phyloP scores from a whole-genome alignment of 2,888 invertebrate genomes.

The Mesochorus sp. region DNA sequence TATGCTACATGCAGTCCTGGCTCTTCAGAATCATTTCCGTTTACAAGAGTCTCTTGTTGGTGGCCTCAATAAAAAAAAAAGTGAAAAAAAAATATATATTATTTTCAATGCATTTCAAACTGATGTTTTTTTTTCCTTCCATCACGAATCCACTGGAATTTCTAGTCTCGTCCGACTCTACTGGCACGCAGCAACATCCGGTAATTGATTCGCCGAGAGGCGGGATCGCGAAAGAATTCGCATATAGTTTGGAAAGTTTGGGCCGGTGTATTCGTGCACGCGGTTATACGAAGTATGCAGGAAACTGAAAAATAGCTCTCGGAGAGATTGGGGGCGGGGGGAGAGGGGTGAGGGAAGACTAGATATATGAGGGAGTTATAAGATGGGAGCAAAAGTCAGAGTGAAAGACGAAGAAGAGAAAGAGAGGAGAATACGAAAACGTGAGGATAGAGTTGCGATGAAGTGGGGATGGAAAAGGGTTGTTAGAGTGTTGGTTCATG shows the following conservation, averaged over 20 bases:
- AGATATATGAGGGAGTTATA: conserved; percentile 25
- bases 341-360: conserved; percentile 9
- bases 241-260: conserved; percentile 50
- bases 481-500: conserved; percentile 15
- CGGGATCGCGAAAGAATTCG: conserved; percentile 34
- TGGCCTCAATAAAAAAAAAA: background rate
- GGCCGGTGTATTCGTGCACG: conserved; percentile 33
- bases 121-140: too few relatives aligned
- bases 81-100: background rate
- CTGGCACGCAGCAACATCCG: conserved; percentile 42
- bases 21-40: too few relatives aligned
- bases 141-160: too few relatives aligned
- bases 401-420: conserved; percentile 24
- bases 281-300: conserved; percentile 45
- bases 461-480: conserved; percentile 16
- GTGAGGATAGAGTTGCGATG: conserved; percentile 1
- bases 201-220: conserved; percentile 68
- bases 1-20: background rate
- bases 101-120: too few relatives aligned
- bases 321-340: conserved; percentile 22
- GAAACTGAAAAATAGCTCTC: conserved; percentile 40
- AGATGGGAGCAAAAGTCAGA: conserved; percentile 48
- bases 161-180: background rate
- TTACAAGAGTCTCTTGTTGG: background rate
- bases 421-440: conserved; percentile 33